These are phyloP conservation scores for Punctoribates punctum DNA, from an alignment of 2,888 invertebrate species.

Conservation along the genomic window DNA sequence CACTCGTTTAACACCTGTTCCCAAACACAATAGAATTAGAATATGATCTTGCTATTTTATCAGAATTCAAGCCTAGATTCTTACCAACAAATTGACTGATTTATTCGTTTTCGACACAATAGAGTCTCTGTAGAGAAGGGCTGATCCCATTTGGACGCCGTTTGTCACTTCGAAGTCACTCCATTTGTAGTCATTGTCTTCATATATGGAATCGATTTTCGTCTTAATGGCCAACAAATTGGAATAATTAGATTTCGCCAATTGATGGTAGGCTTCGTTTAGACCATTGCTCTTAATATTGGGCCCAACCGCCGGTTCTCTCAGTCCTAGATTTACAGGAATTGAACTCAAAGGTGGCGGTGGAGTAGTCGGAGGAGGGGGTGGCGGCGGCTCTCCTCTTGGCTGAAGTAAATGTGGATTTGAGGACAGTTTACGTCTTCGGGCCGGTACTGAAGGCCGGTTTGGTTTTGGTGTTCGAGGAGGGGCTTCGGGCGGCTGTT, in stretches of 20 bases:
- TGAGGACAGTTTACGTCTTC: neutral
- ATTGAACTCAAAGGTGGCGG: neutral
- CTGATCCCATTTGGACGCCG: neutral
- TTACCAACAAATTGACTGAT: conserved; percentile 17
- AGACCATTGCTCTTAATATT: neutral
- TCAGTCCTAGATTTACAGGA: neutral
- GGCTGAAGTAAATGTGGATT: neutral
- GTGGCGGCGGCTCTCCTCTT: neutral
- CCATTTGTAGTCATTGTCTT: neutral
- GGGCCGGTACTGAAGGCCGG: neutral
- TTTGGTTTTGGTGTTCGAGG: neutral
- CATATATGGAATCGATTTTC: neutral
- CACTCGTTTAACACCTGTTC: conserved; percentile 17
- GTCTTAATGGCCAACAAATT: conserved; percentile 28
- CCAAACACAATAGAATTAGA: no score
- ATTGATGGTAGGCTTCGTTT: conserved; percentile 31
- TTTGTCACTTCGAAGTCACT: neutral
- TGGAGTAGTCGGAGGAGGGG: neutral
- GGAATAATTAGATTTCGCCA: conserved; percentile 22
- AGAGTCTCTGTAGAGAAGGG: neutral
- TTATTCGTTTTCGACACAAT: neutral
- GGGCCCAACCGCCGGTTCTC: neutral
- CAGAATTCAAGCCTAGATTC: no score
- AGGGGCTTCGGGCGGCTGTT: neutral
- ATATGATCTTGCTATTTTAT: no score